Conservation (phyloP, 2,888 invertebrate genomes). For the Nematopogon swammerdamellus region DNA sequence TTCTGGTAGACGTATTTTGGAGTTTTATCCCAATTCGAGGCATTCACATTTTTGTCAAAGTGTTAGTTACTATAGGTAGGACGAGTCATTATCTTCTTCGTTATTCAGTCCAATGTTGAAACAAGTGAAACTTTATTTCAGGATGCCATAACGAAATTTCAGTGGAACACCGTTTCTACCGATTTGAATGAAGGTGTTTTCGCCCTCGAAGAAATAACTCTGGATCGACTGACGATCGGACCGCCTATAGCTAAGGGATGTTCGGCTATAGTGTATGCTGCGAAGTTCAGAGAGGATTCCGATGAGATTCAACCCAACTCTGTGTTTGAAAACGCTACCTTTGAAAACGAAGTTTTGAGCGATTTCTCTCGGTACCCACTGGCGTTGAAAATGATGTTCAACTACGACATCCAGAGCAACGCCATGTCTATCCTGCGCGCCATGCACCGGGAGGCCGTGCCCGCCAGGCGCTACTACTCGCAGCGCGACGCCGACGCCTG, state of each 20-base stretch:
- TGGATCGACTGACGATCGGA: slow-evolving; percentile 65
- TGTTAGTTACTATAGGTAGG: too few species aligned
- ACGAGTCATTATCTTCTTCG: too few species aligned
- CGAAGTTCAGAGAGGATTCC: slow-evolving; percentile 29
- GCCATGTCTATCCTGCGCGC: slow-evolving; percentile 71
- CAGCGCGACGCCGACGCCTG: too few species aligned
- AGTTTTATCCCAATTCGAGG: too few species aligned
- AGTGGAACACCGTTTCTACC: slow-evolving; percentile 47
- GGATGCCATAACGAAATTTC: slow-evolving; percentile 58
- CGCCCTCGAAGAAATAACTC: slow-evolving; percentile 36
- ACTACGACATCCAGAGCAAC: slow-evolving; percentile 82
- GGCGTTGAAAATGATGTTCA: slow-evolving; percentile 90
- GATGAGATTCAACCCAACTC: slow-evolving; percentile 6
- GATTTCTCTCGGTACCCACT: slow-evolving; percentile 50
- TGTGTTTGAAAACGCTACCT: slow-evolving; percentile 12
- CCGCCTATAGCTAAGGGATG: slow-evolving; percentile 75
- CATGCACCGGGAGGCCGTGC: slow-evolving; percentile 81
- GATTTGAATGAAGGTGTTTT: slow-evolving; percentile 30
- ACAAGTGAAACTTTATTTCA: slow-evolving; percentile 13
- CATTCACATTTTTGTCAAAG: too few species aligned
- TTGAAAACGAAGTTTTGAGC: slow-evolving; percentile 4
- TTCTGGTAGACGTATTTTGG: too few species aligned
- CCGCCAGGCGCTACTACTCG: slow-evolving; percentile 56
- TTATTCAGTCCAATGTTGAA: too few species aligned
- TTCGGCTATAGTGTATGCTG: slow-evolving; percentile 77